Percentiles rank a stretch among this genome's conserved stretches.
Evolutionary conservation across 1,140 invertebrate genomes (phyloP).

Genomic region (Stegodyphus dumicola): DNA sequence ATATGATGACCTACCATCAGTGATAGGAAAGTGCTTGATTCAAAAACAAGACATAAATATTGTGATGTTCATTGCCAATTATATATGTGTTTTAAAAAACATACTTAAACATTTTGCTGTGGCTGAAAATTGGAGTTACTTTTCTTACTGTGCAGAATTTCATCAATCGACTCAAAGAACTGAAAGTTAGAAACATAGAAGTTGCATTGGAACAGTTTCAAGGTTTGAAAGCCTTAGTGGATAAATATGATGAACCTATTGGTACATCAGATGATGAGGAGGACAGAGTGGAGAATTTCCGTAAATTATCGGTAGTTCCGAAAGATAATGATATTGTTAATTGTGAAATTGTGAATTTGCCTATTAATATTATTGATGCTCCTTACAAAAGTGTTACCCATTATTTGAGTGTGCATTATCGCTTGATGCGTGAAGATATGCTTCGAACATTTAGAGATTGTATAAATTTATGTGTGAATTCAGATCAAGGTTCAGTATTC

Average conservation of each 20-base stretch:
- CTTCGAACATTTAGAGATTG: conserved; percentile 27
- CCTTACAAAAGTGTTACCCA: conserved; percentile 46
- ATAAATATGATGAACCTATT: conserved; percentile 1
- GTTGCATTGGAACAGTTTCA: background rate
- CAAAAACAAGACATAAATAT: background rate
- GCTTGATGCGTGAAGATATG: conserved; percentile 49
- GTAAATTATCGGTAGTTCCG: conserved; percentile 27
- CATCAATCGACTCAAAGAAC: background rate
- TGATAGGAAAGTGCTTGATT: background rate
- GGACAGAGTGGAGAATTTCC: conserved; percentile 4
- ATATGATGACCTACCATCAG: background rate
- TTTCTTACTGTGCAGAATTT: conserved; percentile 23
- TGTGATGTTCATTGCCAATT: background rate
- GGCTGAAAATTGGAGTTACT: background rate
- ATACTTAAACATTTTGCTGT: background rate
- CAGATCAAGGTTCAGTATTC: background rate
- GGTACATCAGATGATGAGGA: background rate
- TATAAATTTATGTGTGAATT: background rate
- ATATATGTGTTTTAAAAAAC: conserved; percentile 18
- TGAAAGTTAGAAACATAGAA: background rate
- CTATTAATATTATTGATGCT: conserved; percentile 27
- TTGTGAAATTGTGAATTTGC: conserved; percentile 3
- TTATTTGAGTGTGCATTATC: conserved; percentile 42
- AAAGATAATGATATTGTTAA: conserved; percentile 37
- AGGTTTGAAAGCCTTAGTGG: conserved; percentile 3